Evolutionary conservation across 92 coral and sea anemone species (phyloP), one percentile per base, ranked within the genome.

Genomic region (Blastomussa wellsi): DNA sequence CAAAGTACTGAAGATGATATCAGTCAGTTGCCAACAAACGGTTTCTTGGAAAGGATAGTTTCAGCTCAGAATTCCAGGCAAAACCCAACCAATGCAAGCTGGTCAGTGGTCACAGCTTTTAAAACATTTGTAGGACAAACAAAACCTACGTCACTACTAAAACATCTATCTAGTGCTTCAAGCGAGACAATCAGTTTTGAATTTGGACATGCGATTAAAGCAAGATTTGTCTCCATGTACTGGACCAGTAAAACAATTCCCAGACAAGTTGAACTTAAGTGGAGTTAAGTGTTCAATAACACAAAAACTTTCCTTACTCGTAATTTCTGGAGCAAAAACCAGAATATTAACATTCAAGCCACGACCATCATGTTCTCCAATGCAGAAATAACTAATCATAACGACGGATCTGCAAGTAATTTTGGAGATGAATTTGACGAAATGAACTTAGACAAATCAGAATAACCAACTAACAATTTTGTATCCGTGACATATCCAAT

Each of bases 11-110:
- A 10, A 91, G 11, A 47, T 75, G 70, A 5, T 74, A 68, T 75
- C 91, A 90, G 66, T 42, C 73, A 3, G 55, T 7, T 4, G 89
- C 66, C 4, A 5, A 4, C 24, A 20, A 49, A 32, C 88, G 91
- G 32, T 88, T 70, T 15, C 87, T 55, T 42, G 87, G 65, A 36
- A 84, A 91, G 5, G 87, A 59, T 51, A n/a, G n/a, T n/a, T 88
- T 72, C 47, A 53, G 48, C 5, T 80, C 83, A 0, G 79, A 79
- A 41, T 84, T 84, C 91, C 91, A 81, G 20, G 87, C 79, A 51
- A 74, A 81, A 0, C 89, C 94, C 77, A 88, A 75, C 94, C 90
- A 91, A 26, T 83, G 73, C 37, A 86, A 53, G 60, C n/a, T 53
- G 2, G 60, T 53, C 24, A 53, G 4, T 53, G 2, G 60, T 53